Base-by-base conservation (phyloP, 2,888 invertebrate genomes). In the Eristalis intricaria region DNA sequence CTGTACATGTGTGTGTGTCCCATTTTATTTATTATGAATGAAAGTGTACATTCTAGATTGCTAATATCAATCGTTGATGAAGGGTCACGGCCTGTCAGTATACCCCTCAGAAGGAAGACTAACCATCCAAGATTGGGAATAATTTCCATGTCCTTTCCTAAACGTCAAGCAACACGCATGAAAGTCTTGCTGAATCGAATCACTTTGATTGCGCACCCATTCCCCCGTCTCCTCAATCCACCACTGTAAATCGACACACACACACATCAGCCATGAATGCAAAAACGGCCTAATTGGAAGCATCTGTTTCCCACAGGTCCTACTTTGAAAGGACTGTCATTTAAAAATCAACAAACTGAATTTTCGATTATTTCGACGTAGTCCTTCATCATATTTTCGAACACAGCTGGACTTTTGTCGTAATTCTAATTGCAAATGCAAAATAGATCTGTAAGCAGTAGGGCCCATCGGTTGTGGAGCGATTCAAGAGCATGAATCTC, bases 331-430 rank as follows among this genome's bases (percentile, higher is more conserved):
- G 38, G 15, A 23, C 19, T 68, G 32, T 76, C 61, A 60, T 60
- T 76, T 76, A 68, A 76, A 76, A 68, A 60, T 68, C 66, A 76
- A 76, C 60, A 76, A 76, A 76, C 68, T 68, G 43, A 76, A 61
- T 76, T 26, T 43, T 68, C 43, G 43, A 68, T n/a, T 32, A 26
- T n/a, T n/a, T n/a, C 15, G 3, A 32, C n/a, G 32, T 32, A 15
- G 29, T 29, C 22, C 50, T 26, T 26, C 23, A 43, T 50, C 8
- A 19, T 8, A 8, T 50, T 19, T 50, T 8, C 5, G n/a, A 1
- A 15, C 43, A n/a, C 43, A 43, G n/a, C 43, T 43, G 19, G 19
- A 19, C 8, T 50, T 50, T 8, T 19, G 19, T 50, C 8, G 8
- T 50, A 50, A 50, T 50, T 50, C 50, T 50, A 50, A 50, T 50